Percentiles rank a stretch among this genome's conserved stretches.
phyloP scores from a whole-genome alignment of 2,113 vertebrate genomes.

The Caloenas nicobarica region DNA sequence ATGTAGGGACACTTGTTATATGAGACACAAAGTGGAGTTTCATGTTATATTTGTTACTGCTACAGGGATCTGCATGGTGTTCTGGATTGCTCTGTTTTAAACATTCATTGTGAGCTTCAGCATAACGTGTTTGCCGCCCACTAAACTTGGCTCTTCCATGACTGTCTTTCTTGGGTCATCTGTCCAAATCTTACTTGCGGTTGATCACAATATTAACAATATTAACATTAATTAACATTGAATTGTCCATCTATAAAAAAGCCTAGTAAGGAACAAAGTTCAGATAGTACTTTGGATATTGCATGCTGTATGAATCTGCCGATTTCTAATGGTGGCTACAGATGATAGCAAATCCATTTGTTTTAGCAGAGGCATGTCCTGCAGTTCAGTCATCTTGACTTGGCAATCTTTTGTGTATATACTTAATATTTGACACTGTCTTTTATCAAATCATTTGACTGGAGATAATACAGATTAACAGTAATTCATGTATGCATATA shows the following conservation, averaged over 20 bases:
- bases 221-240: not conserved
- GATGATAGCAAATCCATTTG: rapidly evolving
- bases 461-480: not conserved
- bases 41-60: not conserved
- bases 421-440: not conserved
- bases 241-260: not conserved
- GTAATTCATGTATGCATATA: not conserved
- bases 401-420: not conserved
- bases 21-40: not conserved
- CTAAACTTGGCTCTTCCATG: not conserved
- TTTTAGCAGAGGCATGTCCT: not conserved
- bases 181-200: not conserved
- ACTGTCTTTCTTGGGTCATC: not conserved
- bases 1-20: too few relatives aligned
- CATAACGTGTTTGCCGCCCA: not conserved
- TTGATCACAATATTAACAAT: not conserved
- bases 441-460: not conserved
- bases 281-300: not conserved
- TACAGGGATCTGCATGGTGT: not conserved
- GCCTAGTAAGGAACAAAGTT: not conserved
- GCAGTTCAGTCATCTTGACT: not conserved
- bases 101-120: not conserved
- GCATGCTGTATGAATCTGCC: not conserved
- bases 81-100: not conserved
- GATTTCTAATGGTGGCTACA: not conserved